Conservation (phyloP, 2,797 vertebrate genomes). For the Lates japonicus region DNA sequence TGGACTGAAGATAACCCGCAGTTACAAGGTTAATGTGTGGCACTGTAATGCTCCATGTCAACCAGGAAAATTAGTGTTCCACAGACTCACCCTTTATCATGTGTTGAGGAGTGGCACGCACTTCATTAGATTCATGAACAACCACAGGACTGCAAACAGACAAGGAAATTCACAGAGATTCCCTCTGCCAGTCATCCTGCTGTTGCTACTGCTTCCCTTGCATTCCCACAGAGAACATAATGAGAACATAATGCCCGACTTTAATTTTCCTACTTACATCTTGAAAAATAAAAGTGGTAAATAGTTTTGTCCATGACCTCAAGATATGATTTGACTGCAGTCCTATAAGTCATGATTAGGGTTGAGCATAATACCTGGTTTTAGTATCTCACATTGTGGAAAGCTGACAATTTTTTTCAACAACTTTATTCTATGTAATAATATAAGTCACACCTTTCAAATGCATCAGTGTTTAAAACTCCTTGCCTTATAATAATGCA, state of each 20-base stretch:
- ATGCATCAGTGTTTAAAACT: no score
- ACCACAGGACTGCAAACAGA: constrained; percentile 28
- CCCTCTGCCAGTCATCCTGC: background rate
- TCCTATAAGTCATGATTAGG: no score
- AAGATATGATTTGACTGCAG: no score
- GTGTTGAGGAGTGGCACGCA: constrained; percentile 22
- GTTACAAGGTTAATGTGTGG: constrained; percentile 74
- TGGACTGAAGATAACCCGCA: constrained; percentile 65
- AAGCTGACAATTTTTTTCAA: no score
- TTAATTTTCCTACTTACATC: background rate
- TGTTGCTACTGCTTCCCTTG: background rate
- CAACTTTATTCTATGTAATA: no score
- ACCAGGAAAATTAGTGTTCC: constrained; percentile 57
- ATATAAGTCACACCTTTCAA: no score
- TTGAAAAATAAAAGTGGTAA: background rate
- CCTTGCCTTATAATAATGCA: no score
- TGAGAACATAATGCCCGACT: background rate
- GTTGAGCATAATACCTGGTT: background rate
- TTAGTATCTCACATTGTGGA: background rate
- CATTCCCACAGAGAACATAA: background rate
- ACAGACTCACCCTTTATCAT: constrained; percentile 51
- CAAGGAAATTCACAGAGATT: constrained; percentile 2
- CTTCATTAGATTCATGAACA: constrained; percentile 46
- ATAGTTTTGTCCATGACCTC: background rate
- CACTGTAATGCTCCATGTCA: constrained; percentile 67